These are phyloP conservation scores for Dromiciops gliroides DNA, from an alignment of 2,113 vertebrate genomes.

Conservation along the genomic window DNA sequence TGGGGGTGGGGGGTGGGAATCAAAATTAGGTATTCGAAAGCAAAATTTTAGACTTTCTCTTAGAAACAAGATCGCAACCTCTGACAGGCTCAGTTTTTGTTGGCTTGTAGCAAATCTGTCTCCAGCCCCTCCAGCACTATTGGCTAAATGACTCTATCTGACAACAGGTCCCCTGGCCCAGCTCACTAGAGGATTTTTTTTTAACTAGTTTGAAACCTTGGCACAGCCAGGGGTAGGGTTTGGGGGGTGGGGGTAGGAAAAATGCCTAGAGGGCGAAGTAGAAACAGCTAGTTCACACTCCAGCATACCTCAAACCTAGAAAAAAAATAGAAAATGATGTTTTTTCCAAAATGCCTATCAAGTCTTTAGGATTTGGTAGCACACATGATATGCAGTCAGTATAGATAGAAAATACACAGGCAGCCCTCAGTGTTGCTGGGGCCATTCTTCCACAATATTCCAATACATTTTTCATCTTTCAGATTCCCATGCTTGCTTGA, in stretches of 20 bases:
- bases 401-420: neutral
- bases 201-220: slow-evolving; percentile 45
- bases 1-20: too few species aligned
- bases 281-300: slow-evolving; percentile 45
- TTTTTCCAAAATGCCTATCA: slow-evolving; percentile 56
- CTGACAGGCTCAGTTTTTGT: slow-evolving; percentile 50
- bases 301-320: slow-evolving; percentile 44
- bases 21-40: slow-evolving; percentile 44
- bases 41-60: slow-evolving; percentile 29
- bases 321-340: slow-evolving; percentile 32
- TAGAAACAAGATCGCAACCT: slow-evolving; percentile 45
- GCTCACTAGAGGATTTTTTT: slow-evolving; percentile 34
- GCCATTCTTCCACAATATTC: neutral
- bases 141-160: neutral
- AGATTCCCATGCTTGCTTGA: neutral
- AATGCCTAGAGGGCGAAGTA: neutral
- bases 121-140: neutral
- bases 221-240: slow-evolving; percentile 9
- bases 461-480: neutral
- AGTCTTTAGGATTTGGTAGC: slow-evolving; percentile 24
- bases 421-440: neutral
- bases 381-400: neutral
- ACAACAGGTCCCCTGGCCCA: slow-evolving; percentile 23
- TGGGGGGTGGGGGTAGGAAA: neutral
- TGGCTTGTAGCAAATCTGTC: slow-evolving; percentile 18